phyloP scores from a whole-genome alignment of 2,113 vertebrate genomes.

The Nyctereutes procyonoides region DNA sequence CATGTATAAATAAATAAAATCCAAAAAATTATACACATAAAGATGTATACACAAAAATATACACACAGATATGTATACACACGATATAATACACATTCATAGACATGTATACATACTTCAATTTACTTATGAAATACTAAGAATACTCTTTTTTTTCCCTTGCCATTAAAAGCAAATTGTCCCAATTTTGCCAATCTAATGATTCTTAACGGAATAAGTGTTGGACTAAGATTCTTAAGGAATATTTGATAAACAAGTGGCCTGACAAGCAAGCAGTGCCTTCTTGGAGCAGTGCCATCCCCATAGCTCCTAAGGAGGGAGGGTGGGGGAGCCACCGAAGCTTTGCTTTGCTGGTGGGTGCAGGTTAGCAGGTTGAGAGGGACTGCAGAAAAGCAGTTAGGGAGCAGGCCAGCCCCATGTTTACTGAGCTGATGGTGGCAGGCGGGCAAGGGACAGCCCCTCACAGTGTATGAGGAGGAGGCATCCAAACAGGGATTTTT shows the following conservation, averaged over 20 bases:
- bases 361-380: neutral
- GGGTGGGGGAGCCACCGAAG: fast-evolving
- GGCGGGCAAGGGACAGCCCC: neutral
- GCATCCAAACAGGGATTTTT: fast-evolving
- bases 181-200: neutral
- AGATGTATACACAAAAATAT: neutral
- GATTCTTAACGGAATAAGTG: neutral
- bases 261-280: neutral
- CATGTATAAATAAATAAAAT: too few relatives aligned
- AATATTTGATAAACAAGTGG: neutral
- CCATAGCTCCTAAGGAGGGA: neutral
- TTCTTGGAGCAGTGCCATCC: neutral
- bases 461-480: neutral
- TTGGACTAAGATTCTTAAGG: neutral
- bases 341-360: neutral
- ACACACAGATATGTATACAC: neutral
- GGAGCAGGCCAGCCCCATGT: too few relatives aligned
- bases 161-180: neutral
- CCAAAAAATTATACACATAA: too few relatives aligned
- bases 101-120: neutral
- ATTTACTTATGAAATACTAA: neutral
- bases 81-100: neutral
- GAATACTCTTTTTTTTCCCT: neutral
- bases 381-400: neutral
- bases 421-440: neutral